phyloP scores from a whole-genome alignment of 64 coral and sea anemone species.

The Montipora cactus region DNA sequence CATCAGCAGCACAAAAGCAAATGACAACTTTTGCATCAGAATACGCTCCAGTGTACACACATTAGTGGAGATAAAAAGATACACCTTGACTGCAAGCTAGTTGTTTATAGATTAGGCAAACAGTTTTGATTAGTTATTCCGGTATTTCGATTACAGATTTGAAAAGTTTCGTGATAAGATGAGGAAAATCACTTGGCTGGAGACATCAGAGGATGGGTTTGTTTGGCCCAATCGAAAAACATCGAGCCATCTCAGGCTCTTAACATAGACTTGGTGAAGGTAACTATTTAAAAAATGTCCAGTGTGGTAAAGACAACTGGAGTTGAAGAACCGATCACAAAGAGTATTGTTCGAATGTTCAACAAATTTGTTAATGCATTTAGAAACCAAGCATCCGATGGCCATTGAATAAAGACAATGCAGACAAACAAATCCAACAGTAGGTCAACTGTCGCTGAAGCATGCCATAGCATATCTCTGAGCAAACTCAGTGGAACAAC shows the following conservation, averaged over 20 bases:
- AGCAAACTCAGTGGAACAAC: neutral
- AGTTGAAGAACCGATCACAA: constrained; percentile 49
- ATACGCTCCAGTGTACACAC: constrained; percentile 39
- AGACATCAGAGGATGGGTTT: neutral
- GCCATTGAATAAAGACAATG: constrained; percentile 14
- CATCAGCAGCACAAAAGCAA: constrained; percentile 12
- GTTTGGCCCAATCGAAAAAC: neutral
- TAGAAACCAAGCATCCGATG: constrained; percentile 44
- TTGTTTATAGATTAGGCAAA: constrained; percentile 60
- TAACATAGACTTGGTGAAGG: neutral
- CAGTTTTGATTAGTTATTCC: constrained; percentile 51
- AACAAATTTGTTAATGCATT: constrained; percentile 59
- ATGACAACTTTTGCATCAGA: constrained; percentile 40
- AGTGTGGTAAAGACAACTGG: constrained; percentile 34
- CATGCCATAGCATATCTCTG: neutral
- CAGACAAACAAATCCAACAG: constrained; percentile 38
- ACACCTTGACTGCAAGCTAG: constrained; percentile 30
- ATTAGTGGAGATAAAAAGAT: constrained; percentile 47
- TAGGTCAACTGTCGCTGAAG: constrained; percentile 6
- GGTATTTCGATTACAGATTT: constrained; percentile 6
- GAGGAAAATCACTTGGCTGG: neutral
- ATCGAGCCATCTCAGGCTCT: neutral
- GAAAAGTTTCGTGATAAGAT: neutral
- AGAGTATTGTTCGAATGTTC: constrained; percentile 57
- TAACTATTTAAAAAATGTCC: constrained; percentile 43